A percentile compares a stretch with the other conserved stretches of the same genome.
These are phyloP conservation scores for Lathamus discolor DNA, from an alignment of 2,113 vertebrate genomes.

Conservation along the genomic window DNA sequence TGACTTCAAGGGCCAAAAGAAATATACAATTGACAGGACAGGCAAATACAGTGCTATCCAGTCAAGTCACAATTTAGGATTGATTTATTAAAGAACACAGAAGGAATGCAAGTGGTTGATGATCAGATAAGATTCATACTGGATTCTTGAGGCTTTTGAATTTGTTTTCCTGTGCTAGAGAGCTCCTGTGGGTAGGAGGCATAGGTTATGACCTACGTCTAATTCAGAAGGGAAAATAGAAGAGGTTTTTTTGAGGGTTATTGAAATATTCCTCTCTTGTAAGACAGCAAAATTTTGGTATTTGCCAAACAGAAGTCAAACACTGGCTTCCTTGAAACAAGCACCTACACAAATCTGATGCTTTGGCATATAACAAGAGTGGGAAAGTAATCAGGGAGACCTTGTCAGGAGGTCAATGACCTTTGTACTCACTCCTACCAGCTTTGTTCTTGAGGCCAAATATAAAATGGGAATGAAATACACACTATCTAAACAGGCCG, in stretches of 20 bases:
- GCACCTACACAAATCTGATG: background rate
- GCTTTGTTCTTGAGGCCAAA: background rate
- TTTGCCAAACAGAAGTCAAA: background rate
- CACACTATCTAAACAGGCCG: background rate
- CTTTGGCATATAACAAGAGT: background rate
- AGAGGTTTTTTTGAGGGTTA: background rate
- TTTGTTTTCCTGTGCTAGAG: background rate
- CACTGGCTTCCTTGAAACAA: background rate
- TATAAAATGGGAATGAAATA: background rate
- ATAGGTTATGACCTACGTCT: background rate
- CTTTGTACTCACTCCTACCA: background rate
- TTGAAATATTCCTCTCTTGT: background rate
- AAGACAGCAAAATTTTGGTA: background rate
- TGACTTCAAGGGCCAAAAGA: background rate
- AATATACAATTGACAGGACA: background rate
- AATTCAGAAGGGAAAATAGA: background rate
- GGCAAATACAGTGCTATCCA: conserved; percentile 9
- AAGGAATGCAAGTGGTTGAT: background rate
- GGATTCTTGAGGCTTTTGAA: background rate
- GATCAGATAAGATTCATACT: background rate
- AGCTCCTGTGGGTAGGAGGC: background rate
- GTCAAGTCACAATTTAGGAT: background rate
- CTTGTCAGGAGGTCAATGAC: background rate
- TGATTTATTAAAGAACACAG: conserved; percentile 22
- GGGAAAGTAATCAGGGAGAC: background rate